phyloP scores from a whole-genome alignment of 2,888 invertebrate genomes.

The Sinohyriopsis cumingii region DNA sequence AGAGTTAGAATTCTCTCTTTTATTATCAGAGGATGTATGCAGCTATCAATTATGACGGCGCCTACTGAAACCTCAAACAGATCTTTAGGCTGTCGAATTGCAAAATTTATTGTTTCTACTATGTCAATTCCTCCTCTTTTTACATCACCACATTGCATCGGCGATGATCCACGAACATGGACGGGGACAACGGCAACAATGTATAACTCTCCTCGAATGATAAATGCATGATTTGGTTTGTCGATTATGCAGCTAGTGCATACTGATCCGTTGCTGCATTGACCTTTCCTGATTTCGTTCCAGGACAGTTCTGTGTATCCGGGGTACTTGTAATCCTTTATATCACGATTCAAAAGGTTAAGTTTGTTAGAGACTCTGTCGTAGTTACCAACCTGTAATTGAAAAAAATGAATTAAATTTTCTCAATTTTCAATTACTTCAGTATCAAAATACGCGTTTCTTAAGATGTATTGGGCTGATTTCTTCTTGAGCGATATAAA shows the following conservation, averaged over 20 bases:
- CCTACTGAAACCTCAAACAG: slow-evolving; percentile 20
- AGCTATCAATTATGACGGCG: slow-evolving; percentile 41
- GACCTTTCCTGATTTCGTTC: slow-evolving; percentile 25
- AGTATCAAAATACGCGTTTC: too few relatives aligned
- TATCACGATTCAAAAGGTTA: background rate
- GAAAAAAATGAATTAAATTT: too few relatives aligned
- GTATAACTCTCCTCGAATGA: slow-evolving; percentile 36
- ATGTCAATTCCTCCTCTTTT: slow-evolving; percentile 31
- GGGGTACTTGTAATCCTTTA: slow-evolving; percentile 22
- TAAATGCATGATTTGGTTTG: slow-evolving; percentile 14
- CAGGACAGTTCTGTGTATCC: slow-evolving; percentile 10
- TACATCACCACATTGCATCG: slow-evolving; percentile 35
- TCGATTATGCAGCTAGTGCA: slow-evolving; percentile 18
- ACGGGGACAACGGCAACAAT: slow-evolving; percentile 41
- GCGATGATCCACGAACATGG: slow-evolving; percentile 24
- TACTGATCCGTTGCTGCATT: slow-evolving; percentile 23
- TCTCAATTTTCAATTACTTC: too few relatives aligned
- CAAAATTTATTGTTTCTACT: slow-evolving; percentile 36
- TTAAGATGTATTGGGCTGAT: too few relatives aligned
- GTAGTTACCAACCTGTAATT: too few relatives aligned
- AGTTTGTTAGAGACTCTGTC: background rate
- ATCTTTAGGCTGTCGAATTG: slow-evolving; percentile 21
- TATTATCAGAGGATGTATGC: slow-evolving; percentile 37
- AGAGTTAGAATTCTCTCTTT: slow-evolving; percentile 37
- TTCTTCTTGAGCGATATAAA: too few relatives aligned